A percentile compares a stretch with the other conserved stretches of the same genome.
phyloP scores from a whole-genome alignment of 2,797 vertebrate genomes.

The Platyrinchus mystaceus region DNA sequence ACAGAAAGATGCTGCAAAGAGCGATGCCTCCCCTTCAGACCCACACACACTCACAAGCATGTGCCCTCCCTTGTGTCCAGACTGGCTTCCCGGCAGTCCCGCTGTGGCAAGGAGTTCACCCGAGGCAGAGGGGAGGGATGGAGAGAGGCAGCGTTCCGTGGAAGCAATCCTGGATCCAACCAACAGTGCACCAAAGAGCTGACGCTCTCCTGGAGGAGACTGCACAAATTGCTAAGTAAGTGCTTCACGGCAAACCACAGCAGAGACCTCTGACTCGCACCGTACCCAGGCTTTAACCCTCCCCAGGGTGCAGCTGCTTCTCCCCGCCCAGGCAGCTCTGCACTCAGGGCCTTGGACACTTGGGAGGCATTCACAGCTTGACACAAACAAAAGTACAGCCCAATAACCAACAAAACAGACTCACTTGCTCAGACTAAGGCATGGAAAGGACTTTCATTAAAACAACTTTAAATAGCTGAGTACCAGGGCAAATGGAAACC shows the following conservation, averaged over 20 bases:
- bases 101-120: background rate
- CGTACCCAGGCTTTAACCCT: background rate
- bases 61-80: background rate
- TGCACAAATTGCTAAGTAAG: background rate
- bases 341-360: background rate
- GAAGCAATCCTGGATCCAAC: background rate
- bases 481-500: constrained; percentile 37
- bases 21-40: background rate
- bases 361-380: background rate
- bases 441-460: background rate
- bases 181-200: background rate
- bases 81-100: background rate
- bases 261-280: background rate
- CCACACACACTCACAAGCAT: background rate
- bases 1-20: background rate
- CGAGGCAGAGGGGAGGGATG: background rate
- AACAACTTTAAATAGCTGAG: constrained; percentile 22
- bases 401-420: background rate
- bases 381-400: background rate
- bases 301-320: background rate
- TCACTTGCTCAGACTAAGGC: background rate
- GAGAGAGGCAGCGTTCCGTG: background rate
- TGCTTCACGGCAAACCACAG: background rate
- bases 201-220: background rate
- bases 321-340: background rate